These are phyloP conservation scores for Loris lydekkerianus DNA, from an alignment of 2,797 vertebrate genomes.

Conservation along the genomic window DNA sequence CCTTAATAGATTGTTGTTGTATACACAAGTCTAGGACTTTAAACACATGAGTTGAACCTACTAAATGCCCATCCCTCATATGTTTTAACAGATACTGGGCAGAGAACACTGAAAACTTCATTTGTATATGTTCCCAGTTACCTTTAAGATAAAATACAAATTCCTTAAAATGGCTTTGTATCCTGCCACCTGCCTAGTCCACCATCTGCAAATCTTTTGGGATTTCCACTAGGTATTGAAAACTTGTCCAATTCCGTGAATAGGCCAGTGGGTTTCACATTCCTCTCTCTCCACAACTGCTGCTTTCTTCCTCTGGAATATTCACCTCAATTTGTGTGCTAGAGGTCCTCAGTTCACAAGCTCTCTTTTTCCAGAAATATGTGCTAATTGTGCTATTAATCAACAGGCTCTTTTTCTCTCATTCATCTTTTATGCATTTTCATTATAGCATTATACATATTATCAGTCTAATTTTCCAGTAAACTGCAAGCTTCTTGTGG, in stretches of 20 bases:
- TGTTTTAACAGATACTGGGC: neutral
- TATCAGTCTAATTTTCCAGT: neutral
- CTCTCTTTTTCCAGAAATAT: neutral
- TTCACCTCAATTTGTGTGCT: neutral
- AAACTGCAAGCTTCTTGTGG: neutral
- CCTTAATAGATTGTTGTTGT: conserved; percentile 53
- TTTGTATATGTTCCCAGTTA: neutral
- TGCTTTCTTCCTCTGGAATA: neutral
- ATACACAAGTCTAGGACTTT: neutral
- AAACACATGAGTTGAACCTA: neutral
- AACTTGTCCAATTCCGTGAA: neutral
- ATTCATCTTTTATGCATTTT: neutral
- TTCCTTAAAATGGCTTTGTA: neutral
- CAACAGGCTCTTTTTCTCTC: neutral
- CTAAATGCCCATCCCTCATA: neutral
- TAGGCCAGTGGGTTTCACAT: neutral
- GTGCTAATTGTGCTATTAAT: neutral
- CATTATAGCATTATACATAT: neutral
- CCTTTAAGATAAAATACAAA: conserved; percentile 23
- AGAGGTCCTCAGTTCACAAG: neutral
- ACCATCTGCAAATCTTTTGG: neutral
- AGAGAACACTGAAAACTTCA: no score
- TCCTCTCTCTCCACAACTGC: neutral
- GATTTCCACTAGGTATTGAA: neutral
- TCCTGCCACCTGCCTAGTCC: neutral